Percentiles rank a stretch among this genome's conserved stretches.
phyloP scores from a whole-genome alignment of 1,140 invertebrate species.

The Drosophila trapezifrons region DNA sequence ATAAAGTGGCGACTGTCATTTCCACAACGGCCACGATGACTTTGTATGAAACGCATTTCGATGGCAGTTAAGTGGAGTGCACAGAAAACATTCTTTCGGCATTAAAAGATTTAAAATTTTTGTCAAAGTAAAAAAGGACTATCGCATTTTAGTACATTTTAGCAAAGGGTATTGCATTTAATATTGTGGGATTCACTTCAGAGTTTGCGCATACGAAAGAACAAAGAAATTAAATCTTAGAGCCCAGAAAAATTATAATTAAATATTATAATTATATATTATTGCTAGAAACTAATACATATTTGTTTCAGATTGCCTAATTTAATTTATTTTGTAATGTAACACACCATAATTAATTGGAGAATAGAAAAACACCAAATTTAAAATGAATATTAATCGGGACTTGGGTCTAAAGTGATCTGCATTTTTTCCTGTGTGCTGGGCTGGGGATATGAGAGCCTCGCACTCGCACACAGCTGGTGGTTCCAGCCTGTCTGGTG shows the following conservation, averaged over 20 bases:
- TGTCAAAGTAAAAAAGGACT: too few relatives aligned
- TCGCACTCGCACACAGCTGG: constrained; percentile 57
- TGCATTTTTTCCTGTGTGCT: background rate
- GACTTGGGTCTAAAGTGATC: too few relatives aligned
- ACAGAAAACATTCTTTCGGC: background rate
- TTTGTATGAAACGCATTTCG: constrained; percentile 74
- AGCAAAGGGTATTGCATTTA: too few relatives aligned
- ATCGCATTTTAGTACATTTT: too few relatives aligned
- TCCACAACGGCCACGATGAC: constrained; percentile 66
- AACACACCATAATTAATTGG: too few relatives aligned
- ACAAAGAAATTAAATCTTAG: too few relatives aligned
- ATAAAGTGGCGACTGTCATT: constrained; percentile 81
- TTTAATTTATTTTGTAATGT: background rate
- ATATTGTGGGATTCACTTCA: too few relatives aligned
- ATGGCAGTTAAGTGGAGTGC: constrained; percentile 49
- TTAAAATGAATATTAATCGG: background rate
- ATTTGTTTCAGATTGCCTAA: background rate
- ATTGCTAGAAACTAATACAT: background rate
- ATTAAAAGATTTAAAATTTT: too few relatives aligned
- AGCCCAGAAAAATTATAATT: too few relatives aligned
- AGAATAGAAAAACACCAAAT: too few relatives aligned
- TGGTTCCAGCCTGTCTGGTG: constrained; percentile 76
- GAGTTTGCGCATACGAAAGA: too few relatives aligned
- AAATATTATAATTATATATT: too few relatives aligned
- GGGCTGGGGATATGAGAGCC: background rate